phyloP scores from a whole-genome alignment of 2,888 invertebrate genomes.

The Andrena bicolor region DNA sequence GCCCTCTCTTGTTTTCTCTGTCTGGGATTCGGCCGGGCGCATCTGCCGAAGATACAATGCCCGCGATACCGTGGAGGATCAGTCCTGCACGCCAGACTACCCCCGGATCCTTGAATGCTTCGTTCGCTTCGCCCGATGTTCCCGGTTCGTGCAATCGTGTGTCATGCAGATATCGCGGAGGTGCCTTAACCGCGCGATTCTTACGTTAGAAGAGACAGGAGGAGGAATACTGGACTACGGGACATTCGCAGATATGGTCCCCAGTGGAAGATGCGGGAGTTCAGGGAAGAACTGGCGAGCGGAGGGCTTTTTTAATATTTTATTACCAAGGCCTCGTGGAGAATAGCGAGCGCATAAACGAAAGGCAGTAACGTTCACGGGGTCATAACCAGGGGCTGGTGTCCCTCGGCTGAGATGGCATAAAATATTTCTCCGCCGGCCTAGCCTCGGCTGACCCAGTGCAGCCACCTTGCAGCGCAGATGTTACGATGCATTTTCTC shows the following conservation, averaged over 20 bases:
- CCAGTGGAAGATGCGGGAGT: neutral
- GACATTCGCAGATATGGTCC: neutral
- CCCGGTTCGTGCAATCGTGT: too few species aligned
- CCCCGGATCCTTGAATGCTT: neutral
- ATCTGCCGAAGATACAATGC: constrained; percentile 65
- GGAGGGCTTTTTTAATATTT: constrained; percentile 32
- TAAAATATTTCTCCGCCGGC: constrained; percentile 50
- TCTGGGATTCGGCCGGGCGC: constrained; percentile 64
- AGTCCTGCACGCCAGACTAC: neutral
- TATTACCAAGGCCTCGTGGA: neutral
- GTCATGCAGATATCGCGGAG: too few species aligned
- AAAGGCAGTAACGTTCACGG: constrained; percentile 38
- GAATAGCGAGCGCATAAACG: constrained; percentile 31
- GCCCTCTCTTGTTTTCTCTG: constrained; percentile 38
- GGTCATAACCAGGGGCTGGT: constrained; percentile 28
- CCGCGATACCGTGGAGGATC: constrained; percentile 19
- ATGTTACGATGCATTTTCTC: constrained; percentile 67
- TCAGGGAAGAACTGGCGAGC: constrained; percentile 19
- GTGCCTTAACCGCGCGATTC: too few species aligned
- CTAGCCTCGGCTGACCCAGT: constrained; percentile 64
- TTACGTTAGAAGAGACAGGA: too few species aligned
- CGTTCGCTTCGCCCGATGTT: neutral
- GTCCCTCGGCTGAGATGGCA: constrained; percentile 1
- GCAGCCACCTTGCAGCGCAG: constrained; percentile 57
- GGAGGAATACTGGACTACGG: neutral